phyloP scores from a whole-genome alignment of 1,140 invertebrate genomes.

The Caenorhabditis inopinata region DNA sequence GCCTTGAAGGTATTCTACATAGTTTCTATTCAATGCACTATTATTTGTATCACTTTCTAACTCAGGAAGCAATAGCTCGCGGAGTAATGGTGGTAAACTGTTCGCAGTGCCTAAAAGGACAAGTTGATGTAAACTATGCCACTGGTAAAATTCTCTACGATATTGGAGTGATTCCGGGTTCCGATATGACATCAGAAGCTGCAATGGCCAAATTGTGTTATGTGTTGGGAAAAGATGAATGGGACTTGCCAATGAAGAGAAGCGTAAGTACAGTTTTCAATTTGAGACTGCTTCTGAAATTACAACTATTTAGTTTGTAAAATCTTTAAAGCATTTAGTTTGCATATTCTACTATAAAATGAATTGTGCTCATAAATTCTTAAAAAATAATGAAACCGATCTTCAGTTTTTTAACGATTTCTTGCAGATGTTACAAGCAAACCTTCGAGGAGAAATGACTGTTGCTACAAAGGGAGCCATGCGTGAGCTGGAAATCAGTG shows the following conservation, averaged over 20 bases:
- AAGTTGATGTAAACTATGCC: slow-evolving; percentile 78
- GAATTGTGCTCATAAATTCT: background rate
- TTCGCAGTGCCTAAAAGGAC: slow-evolving; percentile 80
- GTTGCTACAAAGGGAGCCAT: slow-evolving; percentile 57
- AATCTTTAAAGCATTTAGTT: too few species aligned
- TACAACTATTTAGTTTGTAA: too few species aligned
- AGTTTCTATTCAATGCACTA: too few species aligned
- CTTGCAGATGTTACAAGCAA: slow-evolving; percentile 77
- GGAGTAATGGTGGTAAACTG: slow-evolving; percentile 89
- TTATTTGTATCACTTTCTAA: background rate
- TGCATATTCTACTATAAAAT: too few species aligned
- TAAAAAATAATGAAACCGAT: slow-evolving; percentile 11
- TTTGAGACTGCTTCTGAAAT: background rate
- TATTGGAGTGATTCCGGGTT: slow-evolving; percentile 81
- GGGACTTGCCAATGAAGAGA: slow-evolving; percentile 75
- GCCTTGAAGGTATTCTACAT: slow-evolving; percentile 69
- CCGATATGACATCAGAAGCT: slow-evolving; percentile 92
- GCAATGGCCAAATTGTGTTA: slow-evolving; percentile 87
- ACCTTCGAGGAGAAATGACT: slow-evolving; percentile 75
- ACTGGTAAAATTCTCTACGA: slow-evolving; percentile 74
- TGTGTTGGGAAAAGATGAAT: slow-evolving; percentile 81
- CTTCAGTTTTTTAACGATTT: too few species aligned
- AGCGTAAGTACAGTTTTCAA: slow-evolving; percentile 52
- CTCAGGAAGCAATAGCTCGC: slow-evolving; percentile 75
- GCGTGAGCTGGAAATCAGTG: slow-evolving; percentile 73